Base-by-base conservation (phyloP, 2,888 invertebrate species). In the Xanthorhoe designata region DNA sequence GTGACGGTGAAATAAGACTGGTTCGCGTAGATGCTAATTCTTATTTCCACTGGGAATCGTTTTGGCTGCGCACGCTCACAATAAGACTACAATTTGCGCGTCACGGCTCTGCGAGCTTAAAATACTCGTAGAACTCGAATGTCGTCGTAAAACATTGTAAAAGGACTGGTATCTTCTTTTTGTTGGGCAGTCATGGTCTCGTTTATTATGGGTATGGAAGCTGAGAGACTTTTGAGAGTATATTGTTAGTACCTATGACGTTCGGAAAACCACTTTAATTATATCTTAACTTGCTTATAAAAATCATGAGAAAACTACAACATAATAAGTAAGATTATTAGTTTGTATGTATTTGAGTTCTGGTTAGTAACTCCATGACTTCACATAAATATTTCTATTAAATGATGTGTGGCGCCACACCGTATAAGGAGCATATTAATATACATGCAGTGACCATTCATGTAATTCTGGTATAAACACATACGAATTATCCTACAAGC, bases 221-320 rank as follows among this genome's bases (percentile, higher is more conserved):
- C 73, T 69, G 74, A 75, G 74, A 76, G 69, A 70, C 71, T 77
- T 77, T 78, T 76, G 10, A 52, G 42, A 52, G 42, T 15, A 15
- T 17, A 17, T 35, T 24, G 64, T 50, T 73, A 78, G 75, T 74
- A 74, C 75, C 76, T 77, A n/a, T 73, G 79, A 58, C 45, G 59
- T 83, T 76, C 80, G 87, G 87, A 84, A 84, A 66, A 79, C 87
- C 85, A 82, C 68, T 84, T 83, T 75, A 75, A 76, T 78, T 54
- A 13, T 13, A 51, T 24, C 61, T 35, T 13, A 47, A 17, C 47
- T 45, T 45, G 45, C n/a, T 47, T 17, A 47, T 47, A 47, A 15
- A 17, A 47, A 61, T 76, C 74, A 80, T 79, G 47, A n/a, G 15
- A 79, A 49, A 10, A 50, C 8, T 13, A 10, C 38, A 42, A 13